phyloP scores from a whole-genome alignment of 1,140 invertebrate genomes.

The Drosophila tristis region DNA sequence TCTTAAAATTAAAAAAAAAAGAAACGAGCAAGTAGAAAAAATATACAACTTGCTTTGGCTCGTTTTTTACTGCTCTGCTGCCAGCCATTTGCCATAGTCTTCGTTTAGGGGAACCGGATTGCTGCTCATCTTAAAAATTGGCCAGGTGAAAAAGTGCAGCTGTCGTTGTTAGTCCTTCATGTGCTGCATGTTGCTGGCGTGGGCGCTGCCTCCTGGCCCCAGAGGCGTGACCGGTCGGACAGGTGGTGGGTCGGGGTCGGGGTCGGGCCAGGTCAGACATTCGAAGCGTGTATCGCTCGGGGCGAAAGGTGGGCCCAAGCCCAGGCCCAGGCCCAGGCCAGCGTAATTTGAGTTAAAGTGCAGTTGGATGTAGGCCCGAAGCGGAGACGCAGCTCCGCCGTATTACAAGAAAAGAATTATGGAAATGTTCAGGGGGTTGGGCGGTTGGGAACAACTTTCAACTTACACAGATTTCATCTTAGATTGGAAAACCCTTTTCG shows the following conservation, averaged over 20 bases:
- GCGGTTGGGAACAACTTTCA: background rate
- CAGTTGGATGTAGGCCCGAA: conserved; percentile 60
- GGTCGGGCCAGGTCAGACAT: conserved; percentile 36
- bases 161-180: conserved; percentile 66
- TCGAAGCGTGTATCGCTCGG: conserved; percentile 36
- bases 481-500: conserved; percentile 19
- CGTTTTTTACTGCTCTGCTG: conserved; percentile 21
- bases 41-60: conserved; percentile 48
- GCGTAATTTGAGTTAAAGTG: conserved; percentile 57
- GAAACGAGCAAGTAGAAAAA: conserved; percentile 25
- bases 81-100: conserved; percentile 37
- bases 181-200: conserved; percentile 26
- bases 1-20: conserved; percentile 67
- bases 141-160: conserved; percentile 83
- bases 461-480: conserved; percentile 33
- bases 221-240: conserved; percentile 3
- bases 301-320: conserved; percentile 5
- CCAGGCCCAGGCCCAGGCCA: background rate
- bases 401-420: conserved; percentile 9
- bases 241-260: too few relatives aligned
- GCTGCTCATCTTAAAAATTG: conserved; percentile 81
- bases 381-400: conserved; percentile 3
- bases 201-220: conserved; percentile 6
- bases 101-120: conserved; percentile 27
- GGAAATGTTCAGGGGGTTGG: conserved; percentile 14